Evolutionary conservation across 1,140 invertebrate species (phyloP), one percentile per base, ranked within the genome.

Genomic region (Tetramorium parvispinum): DNA sequence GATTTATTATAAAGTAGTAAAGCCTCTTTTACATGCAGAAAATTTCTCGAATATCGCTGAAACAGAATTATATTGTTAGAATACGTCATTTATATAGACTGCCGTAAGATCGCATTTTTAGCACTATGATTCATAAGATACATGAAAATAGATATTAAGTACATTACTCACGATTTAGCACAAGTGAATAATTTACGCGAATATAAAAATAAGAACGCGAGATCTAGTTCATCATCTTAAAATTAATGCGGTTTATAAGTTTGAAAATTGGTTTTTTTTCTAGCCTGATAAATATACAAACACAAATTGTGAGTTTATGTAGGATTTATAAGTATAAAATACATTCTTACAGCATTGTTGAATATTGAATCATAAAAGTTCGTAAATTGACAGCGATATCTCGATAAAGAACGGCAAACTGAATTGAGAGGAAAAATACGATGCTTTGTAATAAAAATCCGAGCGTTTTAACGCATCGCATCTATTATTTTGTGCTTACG

Each of bases 401-500:
- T 49, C 21, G 16, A 27, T 27, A 18, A 68, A 81, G 32, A 68
- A 18, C 37, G 11, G 13, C 13, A 32, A 81, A 53, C 13, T 40
- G 61, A 53, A 63, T 11, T 7, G 49, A 68, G 32, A 24, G 59
- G 37, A 70, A 27, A 32, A 70, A 43, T 2, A 16, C 21, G 21
- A 37, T 57, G 65, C 32, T 43, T 55, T 10, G 49, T 16, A 43
- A 65, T 78, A 63, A 59, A 78, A 70, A 81, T 70, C 16, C 32
- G 10, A 32, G 8, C 21, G 21, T 55, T 81, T 68, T 43, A 81
- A 55, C 21, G 13, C 32, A 32, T 27, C 16, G 51, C 51, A 61
- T 76, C 40, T 40, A 85, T 85, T 85, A 85, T 76, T 85, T 63
- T 53, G 40, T 61, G 73, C 63, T 70, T 68, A 32, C 49, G 32